Conservation (phyloP, 1,140 invertebrate genomes). For the Spodoptera frugiperda region DNA sequence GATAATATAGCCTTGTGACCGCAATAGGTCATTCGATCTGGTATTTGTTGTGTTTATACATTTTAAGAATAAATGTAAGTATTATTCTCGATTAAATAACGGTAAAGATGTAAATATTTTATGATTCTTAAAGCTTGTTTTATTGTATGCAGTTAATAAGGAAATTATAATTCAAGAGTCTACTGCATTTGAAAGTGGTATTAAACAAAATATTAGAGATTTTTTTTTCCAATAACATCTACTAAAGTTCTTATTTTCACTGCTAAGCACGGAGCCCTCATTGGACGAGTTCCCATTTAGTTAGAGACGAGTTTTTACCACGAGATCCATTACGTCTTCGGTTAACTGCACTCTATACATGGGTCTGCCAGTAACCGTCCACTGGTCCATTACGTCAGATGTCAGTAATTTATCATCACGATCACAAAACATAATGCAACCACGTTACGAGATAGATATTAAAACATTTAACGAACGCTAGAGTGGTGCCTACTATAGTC, state of each 20-base stretch:
- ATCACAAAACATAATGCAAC: constrained; percentile 35
- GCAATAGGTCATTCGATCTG: constrained; percentile 18
- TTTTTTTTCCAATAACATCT: too few species aligned
- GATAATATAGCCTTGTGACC: constrained; percentile 3
- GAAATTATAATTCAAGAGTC: too few species aligned
- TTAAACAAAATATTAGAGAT: too few species aligned
- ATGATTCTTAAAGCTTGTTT: too few species aligned
- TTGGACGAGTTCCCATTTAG: too few species aligned
- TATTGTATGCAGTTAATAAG: too few species aligned
- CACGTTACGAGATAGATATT: constrained; percentile 21
- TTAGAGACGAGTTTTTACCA: not conserved
- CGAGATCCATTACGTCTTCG: not conserved
- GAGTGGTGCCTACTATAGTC: not conserved
- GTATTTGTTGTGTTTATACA: not conserved
- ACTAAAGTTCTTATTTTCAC: too few species aligned
- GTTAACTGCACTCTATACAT: constrained; percentile 8
- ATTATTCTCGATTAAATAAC: not conserved
- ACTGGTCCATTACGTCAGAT: constrained; percentile 19
- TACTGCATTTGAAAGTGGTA: too few species aligned
- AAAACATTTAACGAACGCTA: constrained; percentile 17
- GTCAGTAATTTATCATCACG: constrained; percentile 33
- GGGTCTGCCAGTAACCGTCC: constrained; percentile 5
- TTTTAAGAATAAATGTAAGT: not conserved
- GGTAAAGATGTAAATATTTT: too few species aligned
- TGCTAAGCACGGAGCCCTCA: too few species aligned